Base-by-base conservation (phyloP, 2,888 invertebrate genomes). In the Caenorhabditis sulstoni region DNA sequence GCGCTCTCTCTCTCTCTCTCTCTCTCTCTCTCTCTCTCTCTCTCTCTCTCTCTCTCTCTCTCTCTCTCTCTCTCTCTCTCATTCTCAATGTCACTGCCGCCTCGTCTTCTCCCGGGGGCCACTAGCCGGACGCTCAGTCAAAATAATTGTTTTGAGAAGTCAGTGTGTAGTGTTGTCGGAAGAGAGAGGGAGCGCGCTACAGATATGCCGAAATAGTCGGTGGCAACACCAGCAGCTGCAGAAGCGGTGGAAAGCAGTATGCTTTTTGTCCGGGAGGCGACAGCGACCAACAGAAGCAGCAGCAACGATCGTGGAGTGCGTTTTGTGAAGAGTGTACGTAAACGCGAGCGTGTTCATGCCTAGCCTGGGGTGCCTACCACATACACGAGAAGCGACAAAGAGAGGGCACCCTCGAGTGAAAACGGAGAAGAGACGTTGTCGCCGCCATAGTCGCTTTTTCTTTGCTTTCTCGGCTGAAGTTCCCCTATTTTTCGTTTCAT, bases 61-160 rank as follows among this genome's bases (percentile, higher is more conserved):
- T 29, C 7, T 16, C 50, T 7, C 44, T 47, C 57, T 35, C 5
- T 41, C 3, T 44, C 37, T 9, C 18, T 53, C 14, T 29, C n/a
- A n/a, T n/a, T n/a, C n/a, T n/a, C n/a, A n/a, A n/a, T n/a, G n/a
- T n/a, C n/a, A n/a, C n/a, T n/a, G n/a, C n/a, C n/a, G n/a, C n/a
- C n/a, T n/a, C n/a, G n/a, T 45, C 35, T 62, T 23, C 35, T 47
- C 50, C 37, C 49, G 22, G 23, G 47, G 35, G 5, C 20, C 35
- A 29, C 45, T n/a, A n/a, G 55, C 20, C 35, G 35, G 55, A 35
- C 68, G 5, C 39, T 55, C 52, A 45, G 61, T 55, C 61, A 62
- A 71, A 71, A 71, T 71, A 64, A 71, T 71, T 71, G 64, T 71
- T 71, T 57, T 71, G 62, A 64, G 57, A 71, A 64, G 64, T 64